phyloP scores from a whole-genome alignment of 1,140 invertebrate species.

The Zaprionus ornatus region DNA sequence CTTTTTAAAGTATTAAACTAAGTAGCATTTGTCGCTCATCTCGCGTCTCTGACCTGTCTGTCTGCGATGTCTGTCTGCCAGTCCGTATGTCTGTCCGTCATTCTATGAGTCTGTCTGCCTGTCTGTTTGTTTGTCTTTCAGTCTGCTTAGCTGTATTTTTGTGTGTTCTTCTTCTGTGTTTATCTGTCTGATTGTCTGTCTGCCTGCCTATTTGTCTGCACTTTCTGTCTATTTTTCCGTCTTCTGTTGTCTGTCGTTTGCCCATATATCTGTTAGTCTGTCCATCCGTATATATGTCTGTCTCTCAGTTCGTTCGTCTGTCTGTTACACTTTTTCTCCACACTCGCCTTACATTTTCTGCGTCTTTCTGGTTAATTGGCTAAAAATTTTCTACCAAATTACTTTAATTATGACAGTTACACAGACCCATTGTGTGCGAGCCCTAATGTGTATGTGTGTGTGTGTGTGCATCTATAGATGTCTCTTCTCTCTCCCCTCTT shows the following conservation, averaged over 20 bases:
- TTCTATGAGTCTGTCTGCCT: no score
- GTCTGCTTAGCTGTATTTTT: no score
- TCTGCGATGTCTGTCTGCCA: no score
- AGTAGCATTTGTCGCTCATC: constrained; percentile 50
- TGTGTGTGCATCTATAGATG: constrained; percentile 7
- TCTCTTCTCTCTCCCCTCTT: constrained; percentile 30
- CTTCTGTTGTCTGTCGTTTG: no score
- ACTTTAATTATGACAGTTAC: constrained; percentile 83
- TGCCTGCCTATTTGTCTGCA: no score
- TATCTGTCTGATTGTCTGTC: no score
- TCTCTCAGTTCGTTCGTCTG: constrained; percentile 2
- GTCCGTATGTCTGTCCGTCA: no score
- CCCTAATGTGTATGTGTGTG: background rate
- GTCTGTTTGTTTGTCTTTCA: no score
- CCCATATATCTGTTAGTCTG: background rate
- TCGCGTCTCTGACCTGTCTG: background rate
- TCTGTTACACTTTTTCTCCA: constrained; percentile 30
- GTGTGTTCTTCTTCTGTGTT: no score
- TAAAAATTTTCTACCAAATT: constrained; percentile 84
- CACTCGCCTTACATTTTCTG: constrained; percentile 72
- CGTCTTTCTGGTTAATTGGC: constrained; percentile 83
- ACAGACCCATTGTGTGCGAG: constrained; percentile 60
- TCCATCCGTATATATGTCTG: background rate
- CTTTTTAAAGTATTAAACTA: constrained; percentile 77
- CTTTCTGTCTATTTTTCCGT: no score